phyloP scores from a whole-genome alignment of 2,113 vertebrate species.

The Eptesicus fuscus region DNA sequence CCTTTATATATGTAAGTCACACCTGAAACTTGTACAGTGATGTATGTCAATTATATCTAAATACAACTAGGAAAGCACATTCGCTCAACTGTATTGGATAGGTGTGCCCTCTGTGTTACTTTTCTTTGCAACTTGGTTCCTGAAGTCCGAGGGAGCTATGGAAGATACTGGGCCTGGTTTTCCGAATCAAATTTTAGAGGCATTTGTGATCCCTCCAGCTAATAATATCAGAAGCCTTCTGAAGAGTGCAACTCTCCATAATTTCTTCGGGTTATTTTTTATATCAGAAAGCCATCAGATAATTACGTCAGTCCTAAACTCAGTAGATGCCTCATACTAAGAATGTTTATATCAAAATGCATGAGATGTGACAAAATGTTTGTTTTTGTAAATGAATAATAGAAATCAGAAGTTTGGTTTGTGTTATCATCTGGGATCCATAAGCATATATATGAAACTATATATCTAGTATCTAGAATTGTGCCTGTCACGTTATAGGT shows the following conservation, averaged over 20 bases:
- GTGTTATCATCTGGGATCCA: not conserved
- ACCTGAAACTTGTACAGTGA: not conserved
- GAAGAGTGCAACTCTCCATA: not conserved
- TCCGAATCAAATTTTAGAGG: not conserved
- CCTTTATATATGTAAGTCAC: not conserved
- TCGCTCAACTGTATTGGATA: not conserved
- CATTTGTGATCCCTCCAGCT: not conserved
- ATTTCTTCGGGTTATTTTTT: not conserved
- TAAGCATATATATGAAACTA: not conserved
- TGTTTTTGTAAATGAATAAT: not conserved
- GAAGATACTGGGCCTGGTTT: not conserved
- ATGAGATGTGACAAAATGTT: not conserved
- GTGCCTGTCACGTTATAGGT: not conserved
- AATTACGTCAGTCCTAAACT: not conserved
- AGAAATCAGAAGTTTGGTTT: not conserved
- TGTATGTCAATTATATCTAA: not conserved
- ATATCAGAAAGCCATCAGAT: not conserved
- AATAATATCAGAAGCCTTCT: not conserved
- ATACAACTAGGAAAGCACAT: not conserved
- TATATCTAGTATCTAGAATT: not conserved
- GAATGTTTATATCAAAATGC: not conserved
- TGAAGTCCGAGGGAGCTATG: not conserved
- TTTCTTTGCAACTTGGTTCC: not conserved
- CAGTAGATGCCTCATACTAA: not conserved
- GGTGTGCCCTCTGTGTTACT: not conserved